These are phyloP conservation scores for Conops quadrifasciatus DNA, from an alignment of 2,888 invertebrate species.

Conservation along the genomic window DNA sequence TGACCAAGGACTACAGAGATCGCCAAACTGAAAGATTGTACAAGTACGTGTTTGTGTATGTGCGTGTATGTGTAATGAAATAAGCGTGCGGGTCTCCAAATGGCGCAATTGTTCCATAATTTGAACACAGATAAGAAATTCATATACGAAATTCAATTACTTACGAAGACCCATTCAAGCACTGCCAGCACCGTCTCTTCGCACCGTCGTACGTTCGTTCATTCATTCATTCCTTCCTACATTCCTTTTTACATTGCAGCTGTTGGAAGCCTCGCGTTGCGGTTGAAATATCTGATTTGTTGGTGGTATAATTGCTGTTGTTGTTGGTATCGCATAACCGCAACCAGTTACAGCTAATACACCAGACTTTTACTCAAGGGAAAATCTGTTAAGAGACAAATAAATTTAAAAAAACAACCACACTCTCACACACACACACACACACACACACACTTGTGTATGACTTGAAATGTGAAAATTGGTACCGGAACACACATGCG, in stretches of 20 bases:
- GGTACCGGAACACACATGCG: constrained; percentile 21
- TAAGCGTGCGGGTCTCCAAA: background rate
- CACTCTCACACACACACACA: constrained; percentile 3
- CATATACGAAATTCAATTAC: background rate
- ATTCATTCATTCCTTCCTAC: too few relatives aligned
- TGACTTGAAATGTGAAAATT: background rate
- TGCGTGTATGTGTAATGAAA: background rate
- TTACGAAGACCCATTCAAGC: background rate
- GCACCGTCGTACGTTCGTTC: too few relatives aligned
- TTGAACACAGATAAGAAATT: too few relatives aligned
- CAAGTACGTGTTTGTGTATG: too few relatives aligned
- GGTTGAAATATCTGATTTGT: background rate
- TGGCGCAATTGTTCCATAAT: too few relatives aligned
- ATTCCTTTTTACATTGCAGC: background rate
- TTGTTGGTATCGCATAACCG: background rate
- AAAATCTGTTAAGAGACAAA: constrained; percentile 25
- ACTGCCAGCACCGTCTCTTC: too few relatives aligned
- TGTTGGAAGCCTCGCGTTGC: background rate
- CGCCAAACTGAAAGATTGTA: too few relatives aligned
- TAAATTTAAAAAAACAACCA: background rate
- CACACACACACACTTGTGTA: background rate
- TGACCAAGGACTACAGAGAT: too few relatives aligned
- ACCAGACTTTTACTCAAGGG: constrained; percentile 32
- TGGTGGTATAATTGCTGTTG: constrained; percentile 4
- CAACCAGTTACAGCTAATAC: constrained; percentile 30